Evolutionary conservation across 1,140 invertebrate species (phyloP).

Genomic region (Elymnias hypermnestra): DNA sequence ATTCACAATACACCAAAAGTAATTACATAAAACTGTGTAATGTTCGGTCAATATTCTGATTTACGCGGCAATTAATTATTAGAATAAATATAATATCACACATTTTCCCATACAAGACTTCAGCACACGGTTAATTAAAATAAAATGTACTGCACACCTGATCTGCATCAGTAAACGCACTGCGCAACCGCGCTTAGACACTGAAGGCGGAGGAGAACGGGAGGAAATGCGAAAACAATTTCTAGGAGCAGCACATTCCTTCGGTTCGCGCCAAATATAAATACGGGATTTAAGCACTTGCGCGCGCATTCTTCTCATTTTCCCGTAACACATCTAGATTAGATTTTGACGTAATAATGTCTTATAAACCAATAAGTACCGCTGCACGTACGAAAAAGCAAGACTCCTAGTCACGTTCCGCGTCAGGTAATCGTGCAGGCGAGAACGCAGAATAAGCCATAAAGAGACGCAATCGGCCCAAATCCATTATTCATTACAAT

Average conservation of each 20-base stretch:
- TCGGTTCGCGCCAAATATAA: constrained; percentile 27
- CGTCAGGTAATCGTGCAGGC: too few relatives aligned
- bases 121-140: constrained; percentile 23
- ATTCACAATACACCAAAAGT: constrained; percentile 8
- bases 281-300: constrained; percentile 19
- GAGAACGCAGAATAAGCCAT: too few relatives aligned
- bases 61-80: not conserved
- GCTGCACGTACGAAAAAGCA: too few relatives aligned
- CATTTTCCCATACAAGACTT: not conserved
- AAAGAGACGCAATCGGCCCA: too few relatives aligned
- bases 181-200: constrained; percentile 24
- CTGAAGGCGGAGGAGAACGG: constrained; percentile 3
- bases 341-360: too few relatives aligned
- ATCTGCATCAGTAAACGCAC: constrained; percentile 27
- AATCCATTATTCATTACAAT: too few relatives aligned
- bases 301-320: constrained; percentile 18
- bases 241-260: constrained; percentile 15
- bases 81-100: not conserved
- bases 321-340: constrained; percentile 17
- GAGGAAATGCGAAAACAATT: constrained; percentile 21
- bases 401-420: too few relatives aligned
- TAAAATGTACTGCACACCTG: constrained; percentile 22
- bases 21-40: too few relatives aligned
- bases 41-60: too few relatives aligned
- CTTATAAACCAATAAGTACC: too few relatives aligned